phyloP scores from a whole-genome alignment of 2,888 invertebrate species.

The Allygus modestus region DNA sequence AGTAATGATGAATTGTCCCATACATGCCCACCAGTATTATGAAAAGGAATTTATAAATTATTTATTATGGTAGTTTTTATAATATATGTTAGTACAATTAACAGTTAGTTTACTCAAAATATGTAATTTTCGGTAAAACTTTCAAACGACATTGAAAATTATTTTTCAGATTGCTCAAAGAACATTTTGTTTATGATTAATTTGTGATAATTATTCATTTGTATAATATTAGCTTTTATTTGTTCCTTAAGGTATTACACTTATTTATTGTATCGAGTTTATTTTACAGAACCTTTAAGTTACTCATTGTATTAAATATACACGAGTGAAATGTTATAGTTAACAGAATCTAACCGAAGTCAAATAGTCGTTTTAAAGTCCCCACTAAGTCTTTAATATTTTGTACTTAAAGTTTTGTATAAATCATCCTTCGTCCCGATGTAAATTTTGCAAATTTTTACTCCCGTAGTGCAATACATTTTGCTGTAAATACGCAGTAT shows the following conservation, averaged over 20 bases:
- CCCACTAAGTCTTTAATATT: neutral
- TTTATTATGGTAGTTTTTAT: neutral
- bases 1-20: neutral
- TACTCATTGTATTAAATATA: neutral
- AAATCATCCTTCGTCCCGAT: slow-evolving; percentile 1
- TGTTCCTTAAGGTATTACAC: slow-evolving; percentile 32
- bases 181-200: neutral
- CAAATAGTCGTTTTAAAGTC: neutral
- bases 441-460: slow-evolving; percentile 14
- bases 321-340: neutral
- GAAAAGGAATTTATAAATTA: neutral
- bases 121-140: neutral
- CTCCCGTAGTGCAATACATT: slow-evolving; percentile 43
- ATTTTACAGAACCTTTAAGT: neutral
- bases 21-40: slow-evolving; percentile 3
- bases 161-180: slow-evolving; percentile 27
- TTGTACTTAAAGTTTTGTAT: slow-evolving; percentile 42
- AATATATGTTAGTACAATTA: neutral
- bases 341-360: neutral
- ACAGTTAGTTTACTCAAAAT: neutral
- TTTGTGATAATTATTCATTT: slow-evolving; percentile 32
- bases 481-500: slow-evolving; percentile 51
- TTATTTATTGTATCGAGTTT: slow-evolving; percentile 1
- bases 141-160: neutral
- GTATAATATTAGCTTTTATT: slow-evolving; percentile 5